A percentile compares a stretch with the other conserved stretches of the same genome.
Conservation (phyloP, 2,888 invertebrate species). For the Caenorhabditis uteleia region DNA sequence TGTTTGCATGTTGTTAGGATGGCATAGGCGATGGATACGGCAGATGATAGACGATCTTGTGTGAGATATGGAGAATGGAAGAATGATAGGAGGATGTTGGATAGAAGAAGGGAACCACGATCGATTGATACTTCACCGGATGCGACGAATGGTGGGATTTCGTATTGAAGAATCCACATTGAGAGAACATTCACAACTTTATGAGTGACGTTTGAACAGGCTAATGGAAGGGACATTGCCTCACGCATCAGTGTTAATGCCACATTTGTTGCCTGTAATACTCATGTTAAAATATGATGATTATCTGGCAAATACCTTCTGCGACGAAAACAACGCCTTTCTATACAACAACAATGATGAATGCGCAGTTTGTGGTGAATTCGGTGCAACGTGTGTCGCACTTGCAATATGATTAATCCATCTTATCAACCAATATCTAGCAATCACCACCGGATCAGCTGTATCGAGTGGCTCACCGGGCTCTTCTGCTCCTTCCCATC, state of each 20-base stretch:
- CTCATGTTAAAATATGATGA: not conserved
- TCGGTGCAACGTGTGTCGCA: conserved; percentile 30
- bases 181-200: conserved; percentile 60
- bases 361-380: conserved; percentile 31
- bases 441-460: conserved; percentile 67
- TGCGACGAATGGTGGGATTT: conserved; percentile 64
- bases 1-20: conserved; percentile 62
- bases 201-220: conserved; percentile 65
- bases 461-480: conserved; percentile 59
- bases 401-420: conserved; percentile 67
- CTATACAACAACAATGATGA: conserved; percentile 57
- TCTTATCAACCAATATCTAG: conserved; percentile 66
- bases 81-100: conserved; percentile 63
- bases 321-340: conserved; percentile 54
- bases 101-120: conserved; percentile 53
- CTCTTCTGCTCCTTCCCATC: conserved; percentile 64
- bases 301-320: conserved; percentile 21
- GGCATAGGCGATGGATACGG: conserved; percentile 60
- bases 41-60: conserved; percentile 53
- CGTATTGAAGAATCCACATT: conserved; percentile 64
- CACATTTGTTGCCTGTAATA: conserved; percentile 56
- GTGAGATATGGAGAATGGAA: conserved; percentile 65
- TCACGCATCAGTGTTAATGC: conserved; percentile 66
- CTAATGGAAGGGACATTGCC: conserved; percentile 64
- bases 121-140: conserved; percentile 58